Base-by-base conservation (phyloP, 2,797 vertebrate genomes). In the Tenualosa thibaudeaui region DNA sequence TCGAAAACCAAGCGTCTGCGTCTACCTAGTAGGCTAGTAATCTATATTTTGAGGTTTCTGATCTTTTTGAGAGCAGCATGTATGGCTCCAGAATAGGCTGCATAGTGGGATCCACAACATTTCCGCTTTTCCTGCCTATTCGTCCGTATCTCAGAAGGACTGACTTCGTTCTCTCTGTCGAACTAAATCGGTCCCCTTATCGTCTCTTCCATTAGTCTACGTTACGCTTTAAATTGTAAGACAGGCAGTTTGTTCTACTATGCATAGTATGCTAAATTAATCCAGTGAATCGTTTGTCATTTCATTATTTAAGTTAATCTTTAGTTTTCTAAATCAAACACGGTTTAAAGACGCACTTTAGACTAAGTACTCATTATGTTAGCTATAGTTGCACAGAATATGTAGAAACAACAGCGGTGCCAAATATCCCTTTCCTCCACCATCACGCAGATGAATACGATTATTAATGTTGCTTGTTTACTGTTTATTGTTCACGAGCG, bases 1-100 rank as follows among this genome's bases (percentile, higher is more conserved):
- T 87, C 85, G 86, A 90, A 90, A 92, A 91, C 91, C 86, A 90
- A 85, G 31, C 86, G 84, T 85, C 85, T 89, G 84, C 84, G 87
- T 86, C 84, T 51, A 87, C 85, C 78, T 62, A 87, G 82, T 58
- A 40, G 86, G 86, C 78, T 85, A 51, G 50, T 51, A 12, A 26
- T 84, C 78, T 87, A 54, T 0, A 40, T 75, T 75, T 75, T 84
- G 85, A 85, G 50, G 89, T 88, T 81, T 90, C 86, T 81, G 12
- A 8, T 78, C 62, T 86, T 88, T 92, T 90, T 88, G 50, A 78
- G 88, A 62, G 82, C 1, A 89, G 90, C 84, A 83, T 84, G 86
- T 85, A 83, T 81, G 83, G 46, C 88, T 88, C 87, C 84, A 88
- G 81, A 81, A 88, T 87, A 85, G 81, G 87, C 84, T 58, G 90